phyloP scores from a whole-genome alignment of 1,140 invertebrate genomes.

The Cyclina sinensis region DNA sequence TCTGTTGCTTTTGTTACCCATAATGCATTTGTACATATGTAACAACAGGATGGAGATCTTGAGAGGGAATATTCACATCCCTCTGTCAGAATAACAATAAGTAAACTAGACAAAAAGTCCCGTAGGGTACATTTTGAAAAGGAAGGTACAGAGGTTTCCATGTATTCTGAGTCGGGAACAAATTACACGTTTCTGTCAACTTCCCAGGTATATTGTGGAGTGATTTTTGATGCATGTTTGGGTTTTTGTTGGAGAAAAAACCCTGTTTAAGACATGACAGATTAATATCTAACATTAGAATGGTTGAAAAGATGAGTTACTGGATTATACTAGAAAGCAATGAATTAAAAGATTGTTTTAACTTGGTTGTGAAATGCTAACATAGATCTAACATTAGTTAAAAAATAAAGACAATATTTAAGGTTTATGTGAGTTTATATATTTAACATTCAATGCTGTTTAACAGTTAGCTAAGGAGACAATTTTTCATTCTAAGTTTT shows the following conservation, averaged over 20 bases:
- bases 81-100: slow-evolving; percentile 63
- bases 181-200: slow-evolving; percentile 57
- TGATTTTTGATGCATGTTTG: slow-evolving; percentile 46
- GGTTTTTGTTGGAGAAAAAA: neutral
- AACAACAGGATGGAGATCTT: slow-evolving; percentile 7
- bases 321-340: too few species aligned
- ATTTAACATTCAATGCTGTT: too few species aligned
- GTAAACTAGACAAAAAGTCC: slow-evolving; percentile 65
- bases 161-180: slow-evolving; percentile 54
- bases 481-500: too few species aligned
- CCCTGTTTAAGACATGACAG: neutral
- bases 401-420: too few species aligned
- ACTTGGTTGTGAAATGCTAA: too few species aligned
- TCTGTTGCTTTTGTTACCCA: slow-evolving; percentile 1
- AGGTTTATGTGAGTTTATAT: too few species aligned
- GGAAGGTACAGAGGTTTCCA: slow-evolving; percentile 56
- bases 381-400: too few species aligned
- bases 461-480: too few species aligned
- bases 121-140: slow-evolving; percentile 60
- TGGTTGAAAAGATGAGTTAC: neutral
- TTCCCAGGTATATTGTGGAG: slow-evolving; percentile 47
- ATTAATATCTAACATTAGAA: neutral
- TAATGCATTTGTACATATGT: slow-evolving; percentile 24
- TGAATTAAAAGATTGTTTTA: too few species aligned
- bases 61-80: slow-evolving; percentile 55